Percentiles rank a stretch among this genome's conserved stretches.
These are phyloP conservation scores for Apoda limacodes DNA, from an alignment of 2,888 invertebrate genomes.

Conservation along the genomic window DNA sequence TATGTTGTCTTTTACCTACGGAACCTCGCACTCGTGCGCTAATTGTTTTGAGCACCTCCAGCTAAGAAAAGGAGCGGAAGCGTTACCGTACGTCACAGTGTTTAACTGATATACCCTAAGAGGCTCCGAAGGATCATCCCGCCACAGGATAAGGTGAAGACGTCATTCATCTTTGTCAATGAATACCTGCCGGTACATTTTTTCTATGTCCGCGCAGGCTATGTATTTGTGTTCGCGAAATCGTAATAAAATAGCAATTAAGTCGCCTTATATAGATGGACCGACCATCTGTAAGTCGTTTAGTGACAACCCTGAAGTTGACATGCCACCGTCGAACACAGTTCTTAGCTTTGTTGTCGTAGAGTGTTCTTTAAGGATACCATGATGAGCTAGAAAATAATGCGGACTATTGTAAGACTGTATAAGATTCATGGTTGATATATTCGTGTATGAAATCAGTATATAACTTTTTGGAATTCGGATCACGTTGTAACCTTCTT, in stretches of 20 bases:
- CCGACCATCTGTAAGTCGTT: conserved; percentile 14
- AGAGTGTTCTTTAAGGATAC: conserved; percentile 12
- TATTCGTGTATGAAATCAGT: conserved; percentile 3
- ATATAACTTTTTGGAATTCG: conserved; percentile 3
- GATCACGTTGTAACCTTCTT: conserved; percentile 8
- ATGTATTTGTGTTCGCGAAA: conserved; percentile 10
- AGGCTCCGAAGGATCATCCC: conserved; percentile 13
- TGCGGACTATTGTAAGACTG: conserved; percentile 3
- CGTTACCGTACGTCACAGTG: conserved; percentile 20
- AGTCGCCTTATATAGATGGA: conserved; percentile 7
- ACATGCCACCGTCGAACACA: conserved; percentile 14
- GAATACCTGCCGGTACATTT: conserved; percentile 21
- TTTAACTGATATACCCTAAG: conserved; percentile 14
- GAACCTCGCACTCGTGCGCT: conserved; percentile 23
- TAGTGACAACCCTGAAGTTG: conserved; percentile 8
- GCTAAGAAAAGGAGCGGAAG: conserved; percentile 21
- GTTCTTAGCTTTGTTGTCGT: conserved; percentile 16
- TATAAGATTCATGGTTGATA: conserved; percentile 1
- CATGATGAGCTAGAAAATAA: conserved; percentile 17
- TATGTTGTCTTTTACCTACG: conserved; percentile 18
- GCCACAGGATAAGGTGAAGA: conserved; percentile 17
- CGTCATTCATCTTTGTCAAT: no score
- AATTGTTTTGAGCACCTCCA: conserved; percentile 25
- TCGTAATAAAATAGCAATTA: conserved; percentile 8
- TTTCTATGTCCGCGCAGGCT: conserved; percentile 20